These are phyloP conservation scores for Panulirus ornatus DNA, from an alignment of 1,140 invertebrate species.

Conservation along the genomic window DNA sequence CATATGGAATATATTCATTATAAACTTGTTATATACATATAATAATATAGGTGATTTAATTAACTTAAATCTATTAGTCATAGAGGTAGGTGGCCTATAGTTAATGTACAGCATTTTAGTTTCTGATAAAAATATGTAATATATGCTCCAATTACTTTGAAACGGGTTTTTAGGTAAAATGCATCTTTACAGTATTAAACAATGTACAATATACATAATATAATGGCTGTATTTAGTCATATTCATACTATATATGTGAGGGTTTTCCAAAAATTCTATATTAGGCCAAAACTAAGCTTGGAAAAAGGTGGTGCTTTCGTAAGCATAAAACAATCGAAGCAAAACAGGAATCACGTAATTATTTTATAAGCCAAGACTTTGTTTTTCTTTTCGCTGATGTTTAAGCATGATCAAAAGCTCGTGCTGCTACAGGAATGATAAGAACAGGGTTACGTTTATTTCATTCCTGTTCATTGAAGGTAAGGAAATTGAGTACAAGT, in stretches of 20 bases:
- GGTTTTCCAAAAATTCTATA: too few relatives aligned
- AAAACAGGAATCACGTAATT: neutral
- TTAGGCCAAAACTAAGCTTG: too few relatives aligned
- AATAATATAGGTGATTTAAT: too few relatives aligned
- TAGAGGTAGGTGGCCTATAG: conserved; percentile 3
- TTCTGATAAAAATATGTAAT: neutral
- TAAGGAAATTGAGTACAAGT: neutral
- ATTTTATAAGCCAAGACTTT: neutral
- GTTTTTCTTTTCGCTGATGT: neutral
- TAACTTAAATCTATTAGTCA: neutral
- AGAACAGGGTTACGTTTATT: neutral
- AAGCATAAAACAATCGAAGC: too few relatives aligned
- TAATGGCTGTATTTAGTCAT: neutral
- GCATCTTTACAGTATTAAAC: neutral
- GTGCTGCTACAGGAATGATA: neutral
- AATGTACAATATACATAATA: neutral
- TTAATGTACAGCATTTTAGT: neutral
- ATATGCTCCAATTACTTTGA: neutral
- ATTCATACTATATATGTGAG: too few relatives aligned
- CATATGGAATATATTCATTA: neutral
- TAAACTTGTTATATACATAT: conserved; percentile 3
- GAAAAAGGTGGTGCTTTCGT: too few relatives aligned
- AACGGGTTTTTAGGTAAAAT: too few relatives aligned
- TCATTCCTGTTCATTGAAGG: neutral
- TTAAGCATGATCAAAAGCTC: neutral